These are phyloP conservation scores for Rhinolophus sinicus DNA, from an alignment of 2,113 vertebrate species.

Conservation along the genomic window DNA sequence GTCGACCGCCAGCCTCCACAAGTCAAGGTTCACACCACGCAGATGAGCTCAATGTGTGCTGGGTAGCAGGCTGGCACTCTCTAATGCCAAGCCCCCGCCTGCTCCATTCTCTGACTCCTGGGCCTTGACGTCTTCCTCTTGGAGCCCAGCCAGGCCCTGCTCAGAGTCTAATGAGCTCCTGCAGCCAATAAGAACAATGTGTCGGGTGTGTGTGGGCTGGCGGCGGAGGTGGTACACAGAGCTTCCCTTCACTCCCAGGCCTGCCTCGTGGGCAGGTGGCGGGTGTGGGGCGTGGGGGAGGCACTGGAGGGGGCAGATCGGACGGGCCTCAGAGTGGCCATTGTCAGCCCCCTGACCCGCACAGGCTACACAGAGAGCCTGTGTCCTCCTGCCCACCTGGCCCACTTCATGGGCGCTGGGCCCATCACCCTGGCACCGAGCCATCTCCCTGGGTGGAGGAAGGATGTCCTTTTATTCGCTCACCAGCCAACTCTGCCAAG, in stretches of 20 bases:
- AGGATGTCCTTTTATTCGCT: not conserved
- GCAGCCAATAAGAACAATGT: not conserved
- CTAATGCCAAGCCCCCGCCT: not conserved
- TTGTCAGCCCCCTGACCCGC: not conserved
- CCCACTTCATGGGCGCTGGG: not conserved
- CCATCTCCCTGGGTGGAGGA: not conserved
- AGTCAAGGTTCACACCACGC: not conserved
- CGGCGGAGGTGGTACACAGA: not conserved
- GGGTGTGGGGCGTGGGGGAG: not conserved
- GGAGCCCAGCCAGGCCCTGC: conserved; percentile 24
- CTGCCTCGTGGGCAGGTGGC: not conserved
- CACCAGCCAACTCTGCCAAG: not conserved
- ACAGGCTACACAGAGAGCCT: conserved; percentile 1
- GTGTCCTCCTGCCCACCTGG: conserved; percentile 46
- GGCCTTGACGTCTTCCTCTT: not conserved
- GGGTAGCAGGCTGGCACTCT: not conserved
- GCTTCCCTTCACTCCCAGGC: not conserved
- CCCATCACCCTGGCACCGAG: not conserved
- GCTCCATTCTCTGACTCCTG: not conserved
- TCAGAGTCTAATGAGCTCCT: not conserved
- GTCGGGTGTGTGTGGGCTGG: not conserved
- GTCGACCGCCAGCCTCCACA: not conserved
- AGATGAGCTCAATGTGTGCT: not conserved
- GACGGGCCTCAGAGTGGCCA: not conserved
- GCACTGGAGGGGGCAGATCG: accelerated